Base-by-base conservation (phyloP, 1,140 invertebrate genomes). In the Anastatus disparis region DNA sequence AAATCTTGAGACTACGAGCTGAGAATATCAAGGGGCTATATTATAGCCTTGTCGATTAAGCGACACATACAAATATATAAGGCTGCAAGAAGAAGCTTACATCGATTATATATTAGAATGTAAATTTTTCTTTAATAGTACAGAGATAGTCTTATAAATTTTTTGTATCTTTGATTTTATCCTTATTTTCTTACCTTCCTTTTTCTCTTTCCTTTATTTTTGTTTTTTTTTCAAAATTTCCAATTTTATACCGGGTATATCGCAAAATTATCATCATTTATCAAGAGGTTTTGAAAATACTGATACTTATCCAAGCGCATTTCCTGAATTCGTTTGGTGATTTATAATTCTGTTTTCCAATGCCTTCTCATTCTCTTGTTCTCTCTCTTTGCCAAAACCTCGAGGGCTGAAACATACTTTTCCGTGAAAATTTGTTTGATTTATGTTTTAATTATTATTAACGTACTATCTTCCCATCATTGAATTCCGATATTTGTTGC, bases 1-100 rank as follows among this genome's bases (percentile, higher is more conserved):
- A n/a, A n/a, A 67, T 56, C 27, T 66, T 4, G 17, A 38, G 52
- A 22, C 13, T 46, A 58, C 40, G 59, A 20, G 29, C 55, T 22
- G 63, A 42, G 46, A 72, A 72, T 72, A 72, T 73, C 58, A 38
- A 64, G 46, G 55, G 20, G n/a, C n/a, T 64, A 53, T 69, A 70
- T 62, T 73, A 70, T 61, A 66, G 53, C 42, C 24, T 35, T 13
- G 68, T 72, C 73, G 69, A 77, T 73, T 75, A 74, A 75, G 70
- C 72, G 71, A 56, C 69, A 74, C 70, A 71, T 63, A n/a, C n/a
- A n/a, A n/a, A n/a, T n/a, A n/a, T n/a, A 72, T 71, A 58, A 70
- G 24, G 38, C 61, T 20, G 13, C n/a, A n/a, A n/a, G n/a, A n/a
- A 3, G 6, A 46, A 58, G 20, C 27, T 59, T 48, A 35, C 38